Percentiles rank a stretch among this genome's conserved stretches.
Evolutionary conservation across 2,888 invertebrate species (phyloP).

Genomic region (Xestia xanthographa): DNA sequence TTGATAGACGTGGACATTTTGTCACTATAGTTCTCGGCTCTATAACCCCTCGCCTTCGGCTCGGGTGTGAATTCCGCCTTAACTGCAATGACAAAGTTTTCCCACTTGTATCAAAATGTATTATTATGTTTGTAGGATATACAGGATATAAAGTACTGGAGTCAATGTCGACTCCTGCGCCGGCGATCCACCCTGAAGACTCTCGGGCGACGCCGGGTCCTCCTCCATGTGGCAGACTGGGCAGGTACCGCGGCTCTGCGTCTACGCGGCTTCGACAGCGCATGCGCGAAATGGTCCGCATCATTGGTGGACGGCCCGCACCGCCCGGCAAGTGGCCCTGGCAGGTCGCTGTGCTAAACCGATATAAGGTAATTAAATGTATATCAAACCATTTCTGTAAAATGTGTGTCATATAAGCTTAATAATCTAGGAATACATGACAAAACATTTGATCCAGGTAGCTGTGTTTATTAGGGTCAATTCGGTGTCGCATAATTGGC

Average conservation of each 20-base stretch:
- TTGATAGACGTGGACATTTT: not conserved
- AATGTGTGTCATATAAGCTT: not conserved
- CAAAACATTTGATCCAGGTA: not conserved
- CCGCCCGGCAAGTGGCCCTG: constrained; percentile 97
- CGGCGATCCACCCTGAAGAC: constrained; percentile 81
- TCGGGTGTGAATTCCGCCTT: not conserved
- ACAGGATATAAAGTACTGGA: constrained; percentile 83
- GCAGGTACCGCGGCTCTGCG: constrained; percentile 78
- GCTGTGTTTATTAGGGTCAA: not conserved
- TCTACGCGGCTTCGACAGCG: constrained; percentile 76
- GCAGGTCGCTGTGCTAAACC: constrained; percentile 97
- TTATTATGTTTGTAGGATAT: constrained; percentile 52
- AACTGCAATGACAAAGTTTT: not conserved
- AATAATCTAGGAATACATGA: not conserved
- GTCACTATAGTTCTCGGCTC: not conserved
- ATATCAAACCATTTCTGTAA: not conserved
- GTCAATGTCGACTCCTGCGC: constrained; percentile 78
- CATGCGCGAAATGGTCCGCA: constrained; percentile 92
- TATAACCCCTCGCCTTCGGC: not conserved
- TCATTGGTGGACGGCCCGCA: constrained; percentile 96
- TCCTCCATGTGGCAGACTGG: constrained; percentile 81
- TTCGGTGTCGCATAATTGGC: not conserved
- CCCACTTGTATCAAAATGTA: not conserved
- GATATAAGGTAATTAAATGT: constrained; percentile 91
- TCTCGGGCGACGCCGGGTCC: constrained; percentile 66